Evolutionary conservation across 2,797 vertebrate species (phyloP).

Genomic region (Pterois miles): DNA sequence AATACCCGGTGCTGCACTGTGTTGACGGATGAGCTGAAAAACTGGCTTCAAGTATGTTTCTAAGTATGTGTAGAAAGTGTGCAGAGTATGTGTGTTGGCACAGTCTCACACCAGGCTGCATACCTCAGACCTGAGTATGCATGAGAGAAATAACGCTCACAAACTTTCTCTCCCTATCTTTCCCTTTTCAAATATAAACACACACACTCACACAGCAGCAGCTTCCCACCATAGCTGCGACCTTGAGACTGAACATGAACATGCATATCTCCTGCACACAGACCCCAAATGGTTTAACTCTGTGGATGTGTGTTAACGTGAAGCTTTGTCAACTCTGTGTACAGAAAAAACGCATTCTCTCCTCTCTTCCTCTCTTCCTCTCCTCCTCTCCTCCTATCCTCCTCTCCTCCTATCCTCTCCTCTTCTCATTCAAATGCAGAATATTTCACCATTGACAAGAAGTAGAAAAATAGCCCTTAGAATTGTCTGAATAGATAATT

Average conservation of each 20-base stretch:
- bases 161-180: conserved; percentile 37
- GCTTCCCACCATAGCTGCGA: conserved; percentile 24
- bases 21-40: conserved; percentile 60
- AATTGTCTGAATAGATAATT: conserved; percentile 3
- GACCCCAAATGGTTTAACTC: conserved; percentile 46
- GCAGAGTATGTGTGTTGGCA: conserved; percentile 23
- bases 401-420: neutral
- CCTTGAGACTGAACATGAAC: conserved; percentile 58
- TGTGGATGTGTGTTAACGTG: conserved; percentile 41
- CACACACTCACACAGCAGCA: conserved; percentile 15
- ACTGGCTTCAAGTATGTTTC: conserved; percentile 49
- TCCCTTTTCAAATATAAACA: conserved; percentile 34
- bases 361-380: neutral
- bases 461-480: neutral
- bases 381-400: neutral
- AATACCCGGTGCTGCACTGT: conserved; percentile 5
- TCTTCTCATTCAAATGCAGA: too few relatives aligned
- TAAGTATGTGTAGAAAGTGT: neutral
- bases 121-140: conserved; percentile 50
- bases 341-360: conserved; percentile 8
- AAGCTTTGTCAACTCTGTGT: conserved; percentile 42
- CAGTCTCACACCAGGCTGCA: conserved; percentile 50
- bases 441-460: too few relatives aligned
- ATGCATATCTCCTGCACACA: conserved; percentile 60
- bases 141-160: conserved; percentile 33